These are phyloP conservation scores for Bucorvus abyssinicus DNA, from an alignment of 2,797 vertebrate species.

Conservation along the genomic window DNA sequence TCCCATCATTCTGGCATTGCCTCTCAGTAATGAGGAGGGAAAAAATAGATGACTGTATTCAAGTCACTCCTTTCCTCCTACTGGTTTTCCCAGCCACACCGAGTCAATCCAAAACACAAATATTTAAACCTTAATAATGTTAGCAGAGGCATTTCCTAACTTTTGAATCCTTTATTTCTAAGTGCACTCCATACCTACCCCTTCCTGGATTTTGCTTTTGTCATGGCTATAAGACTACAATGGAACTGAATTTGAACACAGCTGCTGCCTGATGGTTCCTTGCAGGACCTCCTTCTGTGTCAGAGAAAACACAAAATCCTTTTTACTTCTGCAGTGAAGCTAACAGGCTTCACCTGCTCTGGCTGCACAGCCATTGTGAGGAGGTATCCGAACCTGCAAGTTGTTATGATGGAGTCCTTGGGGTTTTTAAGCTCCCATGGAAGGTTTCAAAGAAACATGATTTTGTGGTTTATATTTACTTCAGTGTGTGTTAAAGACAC, in stretches of 20 bases:
- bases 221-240: not conserved
- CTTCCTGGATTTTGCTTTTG: not conserved
- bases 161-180: not conserved
- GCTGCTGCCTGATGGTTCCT: not conserved
- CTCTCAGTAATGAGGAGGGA: not conserved
- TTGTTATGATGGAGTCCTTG: not conserved
- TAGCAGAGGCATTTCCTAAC: not conserved
- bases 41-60: not conserved
- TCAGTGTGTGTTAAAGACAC: not conserved
- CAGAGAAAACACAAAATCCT: not conserved
- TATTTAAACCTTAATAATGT: not conserved
- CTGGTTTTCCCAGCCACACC: not conserved
- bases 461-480: not conserved
- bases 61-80: not conserved
- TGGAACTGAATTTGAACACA: not conserved
- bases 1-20: not conserved
- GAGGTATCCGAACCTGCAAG: not conserved
- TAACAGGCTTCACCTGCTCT: not conserved
- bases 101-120: not conserved
- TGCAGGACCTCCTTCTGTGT: not conserved
- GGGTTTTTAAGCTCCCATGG: not conserved
- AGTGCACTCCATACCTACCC: not conserved
- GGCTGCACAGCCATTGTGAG: not conserved
- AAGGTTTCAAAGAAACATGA: not conserved
- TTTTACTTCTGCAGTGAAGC: not conserved